Percentiles rank a stretch among this genome's conserved stretches.
Evolutionary conservation across 1,140 invertebrate species (phyloP).

Genomic region (Drosophila nigromelanica): DNA sequence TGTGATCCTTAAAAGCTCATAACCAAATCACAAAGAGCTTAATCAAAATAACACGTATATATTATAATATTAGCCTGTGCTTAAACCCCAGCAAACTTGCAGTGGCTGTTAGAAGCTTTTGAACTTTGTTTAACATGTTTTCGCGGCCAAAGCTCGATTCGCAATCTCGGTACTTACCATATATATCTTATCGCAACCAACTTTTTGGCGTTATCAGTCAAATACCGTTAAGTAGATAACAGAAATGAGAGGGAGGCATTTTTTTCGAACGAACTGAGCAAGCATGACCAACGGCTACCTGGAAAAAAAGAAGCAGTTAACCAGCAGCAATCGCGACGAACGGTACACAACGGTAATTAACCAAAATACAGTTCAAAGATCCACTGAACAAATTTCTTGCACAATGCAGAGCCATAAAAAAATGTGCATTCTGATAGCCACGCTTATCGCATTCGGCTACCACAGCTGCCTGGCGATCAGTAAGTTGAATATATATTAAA

Average conservation of each 20-base stretch:
- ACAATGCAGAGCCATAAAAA: conserved; percentile 19
- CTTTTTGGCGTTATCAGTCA: conserved; percentile 61
- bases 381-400: not conserved
- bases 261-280: too few relatives aligned
- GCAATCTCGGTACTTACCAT: conserved; percentile 19
- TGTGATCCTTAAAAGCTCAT: too few relatives aligned
- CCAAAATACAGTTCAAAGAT: not conserved
- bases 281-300: conserved; percentile 13
- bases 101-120: not conserved
- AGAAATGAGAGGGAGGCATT: conserved; percentile 29
- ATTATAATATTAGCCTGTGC: not conserved
- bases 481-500: too few relatives aligned
- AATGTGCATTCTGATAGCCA: conserved; percentile 21
- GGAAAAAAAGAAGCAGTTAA: conserved; percentile 36
- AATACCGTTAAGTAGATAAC: conserved; percentile 50
- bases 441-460: conserved; percentile 25
- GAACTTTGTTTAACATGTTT: not conserved
- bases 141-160: conserved; percentile 6
- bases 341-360: conserved; percentile 8
- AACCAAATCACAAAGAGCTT: not conserved
- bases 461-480: not conserved
- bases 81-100: not conserved
- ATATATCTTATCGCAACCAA: conserved; percentile 43
- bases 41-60: not conserved
- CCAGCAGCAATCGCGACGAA: conserved; percentile 18